Evolutionary conservation across 2,797 vertebrate genomes (phyloP), one percentile per base, ranked within the genome.

Genomic region (Sparidentex hasta): DNA sequence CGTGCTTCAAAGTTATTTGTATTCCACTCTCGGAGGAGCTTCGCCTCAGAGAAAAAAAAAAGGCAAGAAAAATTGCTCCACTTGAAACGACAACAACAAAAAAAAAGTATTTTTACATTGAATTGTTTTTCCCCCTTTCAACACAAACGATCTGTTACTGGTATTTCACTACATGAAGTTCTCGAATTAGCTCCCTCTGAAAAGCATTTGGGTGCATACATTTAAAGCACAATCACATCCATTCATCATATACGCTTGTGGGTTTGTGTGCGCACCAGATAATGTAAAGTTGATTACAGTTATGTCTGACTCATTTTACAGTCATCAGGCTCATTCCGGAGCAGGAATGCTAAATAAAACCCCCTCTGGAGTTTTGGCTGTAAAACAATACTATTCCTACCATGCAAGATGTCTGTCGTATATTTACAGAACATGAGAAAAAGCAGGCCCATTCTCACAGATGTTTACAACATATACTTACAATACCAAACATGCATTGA

Each of bases 381-480:
- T 81, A 90, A 90, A 92, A 91, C 86, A 92, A 92, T 90, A 78
- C 82, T 78, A 74, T 86, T 90, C 59, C 80, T 74, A 86, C 81
- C 67, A 62, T 88, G 74, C 80, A 91, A 46, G 54, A 81, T 77
- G 78, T 67, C 78, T 85, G 85, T 88, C 80, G 86, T 90, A 69
- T 90, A 91, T 92, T 93, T 92, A 87, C 62, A 81, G 87, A 82
- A 89, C 80, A 79, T 65, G 85, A 92, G 80, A 85, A 87, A 86
- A 80, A 81, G 51, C 85, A 87, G 73, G 23, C 56, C 78, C 79
- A 56, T 88, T 88, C 70, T 77, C 71, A 80, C 83, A 90, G 87
- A 91, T 87, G 87, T 88, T 88, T 91, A 90, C 85, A 93, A 89
- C 83, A 83, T 93, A 88, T 89, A 90, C 90, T 92, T 93, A 92